phyloP scores from a whole-genome alignment of 1,140 invertebrate genomes.

The Zaprionus africanus region DNA sequence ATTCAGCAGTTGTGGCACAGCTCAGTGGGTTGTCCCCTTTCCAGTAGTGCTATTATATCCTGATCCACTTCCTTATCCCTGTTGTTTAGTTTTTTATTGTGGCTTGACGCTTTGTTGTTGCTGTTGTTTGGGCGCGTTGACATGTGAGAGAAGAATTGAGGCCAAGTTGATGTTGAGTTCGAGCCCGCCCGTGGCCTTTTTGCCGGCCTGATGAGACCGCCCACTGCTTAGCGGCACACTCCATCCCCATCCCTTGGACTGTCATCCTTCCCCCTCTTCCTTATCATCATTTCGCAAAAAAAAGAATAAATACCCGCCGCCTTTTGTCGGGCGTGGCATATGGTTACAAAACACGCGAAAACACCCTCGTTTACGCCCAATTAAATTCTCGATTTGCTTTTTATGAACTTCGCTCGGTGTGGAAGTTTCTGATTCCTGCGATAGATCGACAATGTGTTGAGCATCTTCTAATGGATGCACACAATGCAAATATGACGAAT shows the following conservation, averaged over 20 bases:
- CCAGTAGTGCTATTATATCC: conserved; percentile 54
- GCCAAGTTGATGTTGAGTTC: conserved; percentile 26
- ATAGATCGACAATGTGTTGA: background rate
- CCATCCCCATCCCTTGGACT: background rate
- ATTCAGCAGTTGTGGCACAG: conserved; percentile 49
- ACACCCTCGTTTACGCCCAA: conserved; percentile 81
- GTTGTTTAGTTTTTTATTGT: conserved; percentile 59
- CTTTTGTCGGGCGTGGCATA: conserved; percentile 67
- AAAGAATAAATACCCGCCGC: conserved; percentile 29
- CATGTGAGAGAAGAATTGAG: conserved; percentile 61
- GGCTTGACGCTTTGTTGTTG: conserved; percentile 58
- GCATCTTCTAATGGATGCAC: background rate
- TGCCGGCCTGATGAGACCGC: conserved; percentile 72
- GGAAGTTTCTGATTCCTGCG: conserved; percentile 19
- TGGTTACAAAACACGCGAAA: conserved; percentile 63
- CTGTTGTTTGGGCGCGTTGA: conserved; percentile 71
- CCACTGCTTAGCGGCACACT: conserved; percentile 50
- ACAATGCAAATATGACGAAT: background rate
- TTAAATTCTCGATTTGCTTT: conserved; percentile 75
- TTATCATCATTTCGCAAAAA: conserved; percentile 22
- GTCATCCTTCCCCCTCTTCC: background rate
- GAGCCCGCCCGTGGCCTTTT: conserved; percentile 70
- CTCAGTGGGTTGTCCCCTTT: conserved; percentile 62
- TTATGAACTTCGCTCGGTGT: conserved; percentile 42
- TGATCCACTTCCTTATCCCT: conserved; percentile 47